Evolutionary conservation across 1,140 invertebrate genomes (phyloP), one percentile per base, ranked within the genome.

Genomic region (Globodera ellingtonae): DNA sequence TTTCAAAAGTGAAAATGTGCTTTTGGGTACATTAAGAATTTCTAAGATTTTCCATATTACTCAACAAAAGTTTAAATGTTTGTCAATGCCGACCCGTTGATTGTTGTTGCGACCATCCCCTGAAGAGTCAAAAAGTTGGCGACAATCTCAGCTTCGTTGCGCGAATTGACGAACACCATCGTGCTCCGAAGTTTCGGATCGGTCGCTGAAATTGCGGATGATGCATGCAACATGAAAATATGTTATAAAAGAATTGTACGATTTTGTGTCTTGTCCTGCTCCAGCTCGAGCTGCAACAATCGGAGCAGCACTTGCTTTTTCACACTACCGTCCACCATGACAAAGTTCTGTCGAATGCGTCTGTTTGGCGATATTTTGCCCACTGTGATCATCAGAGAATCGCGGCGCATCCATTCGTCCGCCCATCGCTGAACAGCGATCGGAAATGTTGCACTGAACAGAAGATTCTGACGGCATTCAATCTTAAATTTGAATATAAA

Each of bases 111-210:
- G 6, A 46, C 52, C 9, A 86, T 67, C 7, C 65, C 75, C 18
- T 78, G 62, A 18, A 59, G 79, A 0, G 92, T 93, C 0, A 95
- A 87, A 79, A 92, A 92, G 0, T 92, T 92, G 0, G 94, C 95
- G 3, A 98, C 90, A 85, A 95, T 96, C 89, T 98, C 96, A 0
- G 94, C 94, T 59, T 93, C 94, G 71, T 93, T 92, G 87, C 97
- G 96, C n/a, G 93, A 94, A 83, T 95, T 94, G 0, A 97, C 94
- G 89, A 98, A 98, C 0, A 98, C 93, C 10, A 98, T 90, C 0
- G 93, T 94, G 47, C 93, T 92, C 21, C 90, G 89, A 21, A 91
- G 89, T 18, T 89, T 89, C 87, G 80, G 62, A 62, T 77, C 67
- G 15, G 78, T 59, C 46, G 79, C 79, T 86, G 4, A 74, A 76